phyloP scores from a whole-genome alignment of 2,888 invertebrate species.

The Portevinia maculata region DNA sequence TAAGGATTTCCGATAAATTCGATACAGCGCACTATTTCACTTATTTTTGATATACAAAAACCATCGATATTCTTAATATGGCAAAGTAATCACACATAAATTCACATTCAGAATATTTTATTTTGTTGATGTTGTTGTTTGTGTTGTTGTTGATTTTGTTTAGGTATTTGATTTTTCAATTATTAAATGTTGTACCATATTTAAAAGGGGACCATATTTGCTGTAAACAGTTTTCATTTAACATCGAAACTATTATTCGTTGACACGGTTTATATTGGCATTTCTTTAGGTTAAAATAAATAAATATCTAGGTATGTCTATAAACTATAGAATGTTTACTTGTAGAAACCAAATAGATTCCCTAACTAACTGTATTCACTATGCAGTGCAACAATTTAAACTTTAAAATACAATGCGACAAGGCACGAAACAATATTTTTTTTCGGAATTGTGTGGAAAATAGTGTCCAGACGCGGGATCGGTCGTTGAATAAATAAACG shows the following conservation, averaged over 20 bases:
- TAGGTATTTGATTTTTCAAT: too few species aligned
- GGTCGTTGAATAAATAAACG: constrained; percentile 83
- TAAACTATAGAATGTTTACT: constrained; percentile 36
- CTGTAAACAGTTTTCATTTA: constrained; percentile 4
- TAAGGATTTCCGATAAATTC: not conserved
- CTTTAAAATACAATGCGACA: constrained; percentile 29
- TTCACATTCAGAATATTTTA: constrained; percentile 52
- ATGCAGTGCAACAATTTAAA: constrained; percentile 34
- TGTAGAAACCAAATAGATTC: constrained; percentile 67
- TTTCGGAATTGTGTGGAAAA: constrained; percentile 76
- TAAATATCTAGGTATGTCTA: not conserved
- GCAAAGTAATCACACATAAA: constrained; percentile 53
- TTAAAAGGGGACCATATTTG: constrained; percentile 5
- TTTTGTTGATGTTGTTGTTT: constrained; percentile 11
- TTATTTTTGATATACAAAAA: constrained; percentile 29
- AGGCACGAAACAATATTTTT: constrained; percentile 35
- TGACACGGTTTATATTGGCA: not conserved
- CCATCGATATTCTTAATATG: constrained; percentile 36
- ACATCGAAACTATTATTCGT: not conserved
- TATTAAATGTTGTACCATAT: too few species aligned
- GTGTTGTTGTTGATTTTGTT: constrained; percentile 1
- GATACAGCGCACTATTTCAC: constrained; percentile 32
- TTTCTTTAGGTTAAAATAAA: not conserved
- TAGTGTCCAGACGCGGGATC: constrained; percentile 83
- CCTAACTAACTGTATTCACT: constrained; percentile 65